Evolutionary conservation across 2,113 vertebrate genomes (phyloP).

Genomic region (Nesogale talazaci): DNA sequence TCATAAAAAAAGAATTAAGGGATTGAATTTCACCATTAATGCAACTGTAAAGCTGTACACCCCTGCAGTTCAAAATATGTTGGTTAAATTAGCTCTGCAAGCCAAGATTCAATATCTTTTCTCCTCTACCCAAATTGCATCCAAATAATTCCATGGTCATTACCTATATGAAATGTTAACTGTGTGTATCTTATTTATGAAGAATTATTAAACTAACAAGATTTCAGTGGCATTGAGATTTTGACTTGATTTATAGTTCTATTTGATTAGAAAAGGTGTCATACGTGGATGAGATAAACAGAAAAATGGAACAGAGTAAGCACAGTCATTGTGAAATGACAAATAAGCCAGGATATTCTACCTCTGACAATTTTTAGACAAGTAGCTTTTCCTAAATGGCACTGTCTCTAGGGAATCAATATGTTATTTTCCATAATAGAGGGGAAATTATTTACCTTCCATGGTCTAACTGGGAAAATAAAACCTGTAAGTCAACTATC

Average conservation of each 20-base stretch:
- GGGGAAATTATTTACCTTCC: neutral
- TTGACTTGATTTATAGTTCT: neutral
- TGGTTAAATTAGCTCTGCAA: conserved; percentile 57
- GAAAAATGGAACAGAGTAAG: neutral
- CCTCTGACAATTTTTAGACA: neutral
- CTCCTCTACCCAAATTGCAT: conserved; percentile 39
- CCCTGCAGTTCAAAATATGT: conserved; percentile 36
- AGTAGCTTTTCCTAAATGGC: neutral
- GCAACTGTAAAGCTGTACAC: neutral
- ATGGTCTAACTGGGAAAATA: neutral
- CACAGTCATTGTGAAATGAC: neutral
- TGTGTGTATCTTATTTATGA: neutral
- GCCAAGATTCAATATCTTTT: conserved; percentile 14
- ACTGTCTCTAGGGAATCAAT: neutral
- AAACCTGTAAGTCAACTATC: neutral
- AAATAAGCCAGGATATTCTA: neutral
- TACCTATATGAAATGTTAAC: neutral
- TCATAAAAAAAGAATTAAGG: conserved; percentile 42
- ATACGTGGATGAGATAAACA: neutral
- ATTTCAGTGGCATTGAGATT: neutral
- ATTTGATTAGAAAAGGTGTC: neutral
- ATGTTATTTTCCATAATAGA: neutral
- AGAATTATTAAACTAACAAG: neutral
- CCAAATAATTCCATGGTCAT: conserved; percentile 3
- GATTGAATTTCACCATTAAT: neutral